Evolutionary conservation across 2,888 invertebrate genomes (phyloP).

Genomic region (Nephrotoma appendiculata): DNA sequence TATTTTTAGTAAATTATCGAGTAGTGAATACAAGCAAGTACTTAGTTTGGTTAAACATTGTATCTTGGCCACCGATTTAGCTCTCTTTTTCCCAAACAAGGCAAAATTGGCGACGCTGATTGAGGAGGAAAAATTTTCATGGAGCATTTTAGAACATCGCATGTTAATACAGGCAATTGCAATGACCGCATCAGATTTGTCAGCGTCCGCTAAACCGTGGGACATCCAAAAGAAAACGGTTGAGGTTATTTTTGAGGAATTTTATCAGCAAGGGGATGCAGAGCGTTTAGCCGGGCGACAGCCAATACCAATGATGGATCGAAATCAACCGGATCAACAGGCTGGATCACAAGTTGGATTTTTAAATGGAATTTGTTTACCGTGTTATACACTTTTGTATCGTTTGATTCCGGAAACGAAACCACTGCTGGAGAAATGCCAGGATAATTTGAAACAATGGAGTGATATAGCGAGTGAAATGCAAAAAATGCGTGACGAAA

Average conservation of each 20-base stretch:
- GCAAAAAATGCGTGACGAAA: slow-evolving; percentile 17
- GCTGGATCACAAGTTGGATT: slow-evolving; percentile 69
- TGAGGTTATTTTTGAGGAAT: slow-evolving; percentile 67
- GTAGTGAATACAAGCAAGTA: slow-evolving; percentile 61
- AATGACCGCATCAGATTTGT: slow-evolving; percentile 74
- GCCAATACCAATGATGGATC: slow-evolving; percentile 72
- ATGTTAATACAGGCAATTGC: slow-evolving; percentile 56
- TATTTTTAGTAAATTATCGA: slow-evolving; percentile 58
- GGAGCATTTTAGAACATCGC: slow-evolving; percentile 51
- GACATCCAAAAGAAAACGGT: slow-evolving; percentile 65
- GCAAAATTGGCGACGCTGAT: slow-evolving; percentile 41
- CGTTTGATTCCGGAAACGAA: slow-evolving; percentile 54
- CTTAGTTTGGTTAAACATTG: slow-evolving; percentile 63
- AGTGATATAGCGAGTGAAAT: slow-evolving; percentile 28
- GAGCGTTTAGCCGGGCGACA: slow-evolving; percentile 49
- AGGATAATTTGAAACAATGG: slow-evolving; percentile 46
- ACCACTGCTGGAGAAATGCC: slow-evolving; percentile 52
- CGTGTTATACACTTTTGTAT: slow-evolving; percentile 57
- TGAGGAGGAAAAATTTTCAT: slow-evolving; percentile 42
- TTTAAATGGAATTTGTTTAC: slow-evolving; percentile 63
- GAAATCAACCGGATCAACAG: slow-evolving; percentile 55
- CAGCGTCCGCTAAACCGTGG: slow-evolving; percentile 77
- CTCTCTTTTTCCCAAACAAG: slow-evolving; percentile 65
- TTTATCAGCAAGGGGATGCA: slow-evolving; percentile 64
- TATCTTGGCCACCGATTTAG: slow-evolving; percentile 73